Evolutionary conservation across 2,888 invertebrate genomes (phyloP).

Genomic region (Pristionchus fissidentatus): DNA sequence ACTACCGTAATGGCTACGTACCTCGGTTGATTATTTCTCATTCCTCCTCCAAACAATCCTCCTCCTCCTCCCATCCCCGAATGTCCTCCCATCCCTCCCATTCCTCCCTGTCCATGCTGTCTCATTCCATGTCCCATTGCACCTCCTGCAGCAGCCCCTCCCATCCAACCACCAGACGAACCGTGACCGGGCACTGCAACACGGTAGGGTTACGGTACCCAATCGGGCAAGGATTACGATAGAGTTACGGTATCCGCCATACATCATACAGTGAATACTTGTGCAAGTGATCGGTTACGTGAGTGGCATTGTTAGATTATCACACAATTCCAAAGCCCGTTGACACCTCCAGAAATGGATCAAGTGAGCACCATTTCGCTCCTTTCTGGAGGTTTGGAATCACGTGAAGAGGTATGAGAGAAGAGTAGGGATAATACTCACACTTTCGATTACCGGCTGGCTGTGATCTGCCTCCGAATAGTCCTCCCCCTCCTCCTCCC

Average conservation of each 20-base stretch:
- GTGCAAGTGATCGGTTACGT: too few species aligned
- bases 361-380: too few species aligned
- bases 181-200: slow-evolving; percentile 30
- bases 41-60: slow-evolving; percentile 38
- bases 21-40: slow-evolving; percentile 21
- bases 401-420: too few species aligned
- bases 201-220: slow-evolving; percentile 8
- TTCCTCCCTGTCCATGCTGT: slow-evolving; percentile 22
- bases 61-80: slow-evolving; percentile 40
- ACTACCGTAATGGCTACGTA: neutral
- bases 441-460: slow-evolving; percentile 13
- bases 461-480: slow-evolving; percentile 35
- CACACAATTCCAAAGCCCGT: too few species aligned
- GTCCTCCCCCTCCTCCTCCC: slow-evolving; percentile 20
- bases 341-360: too few species aligned
- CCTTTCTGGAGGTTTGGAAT: too few species aligned
- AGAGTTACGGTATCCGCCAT: neutral
- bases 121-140: slow-evolving; percentile 42
- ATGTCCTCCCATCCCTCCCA: slow-evolving; percentile 33
- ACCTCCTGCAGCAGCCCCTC: slow-evolving; percentile 36
- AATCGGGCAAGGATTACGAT: neutral
- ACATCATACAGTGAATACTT: too few species aligned
- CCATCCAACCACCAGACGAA: neutral
- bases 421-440: neutral
- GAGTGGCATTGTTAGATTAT: too few species aligned